Base-by-base conservation (phyloP, 2,113 vertebrate genomes). In the Promerops cafer region DNA sequence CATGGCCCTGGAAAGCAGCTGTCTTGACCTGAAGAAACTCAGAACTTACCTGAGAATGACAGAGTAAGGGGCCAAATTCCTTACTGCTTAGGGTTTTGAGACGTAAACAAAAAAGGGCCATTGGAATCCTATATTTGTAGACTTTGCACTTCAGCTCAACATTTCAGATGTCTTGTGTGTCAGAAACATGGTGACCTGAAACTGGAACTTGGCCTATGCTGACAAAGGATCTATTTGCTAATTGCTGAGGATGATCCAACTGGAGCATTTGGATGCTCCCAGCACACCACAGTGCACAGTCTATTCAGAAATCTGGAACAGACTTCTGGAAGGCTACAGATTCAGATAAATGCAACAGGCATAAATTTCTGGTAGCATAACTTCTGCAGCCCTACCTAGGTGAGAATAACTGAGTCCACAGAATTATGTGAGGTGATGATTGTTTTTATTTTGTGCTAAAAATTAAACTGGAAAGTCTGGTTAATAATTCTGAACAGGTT, bases 391-490 rank as follows among this genome's bases (percentile, higher is more conserved):
- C 33, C 15, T 44, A 13, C 33, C 89, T 77, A 50, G 61, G 30
- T 81, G 60, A 81, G 72, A 85, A 57, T 72, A 69, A 47, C 39
- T 14, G 19, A 94, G 44, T 63, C 66, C 19, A 44, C 2, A 9
- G 39, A 85, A 47, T 19, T 45, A 70, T 9, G 21, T 9, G 21
- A 90, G 50, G 30, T 77, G 49, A 59, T 45, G 39, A 56, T 59
- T 57, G 59, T 50, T 94, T 95, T 90, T 59, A 91, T 13, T 85
- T 86, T 16, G 17, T 90, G 22, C 49, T 92, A 83, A 64, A 95
- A 92, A 93, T 81, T 57, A 83, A 80, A 24, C 19, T 71, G 83
- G 54, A 83, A 91, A 96, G 74, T 52, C 0, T 0, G 21, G 24
- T 91, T 91, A 80, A 61, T 89, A 61, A 86, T 78, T 88, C 93